Evolutionary conservation across 1,140 invertebrate genomes (phyloP), one percentile per base, ranked within the genome.

Genomic region (Apocrypta bakeri): DNA sequence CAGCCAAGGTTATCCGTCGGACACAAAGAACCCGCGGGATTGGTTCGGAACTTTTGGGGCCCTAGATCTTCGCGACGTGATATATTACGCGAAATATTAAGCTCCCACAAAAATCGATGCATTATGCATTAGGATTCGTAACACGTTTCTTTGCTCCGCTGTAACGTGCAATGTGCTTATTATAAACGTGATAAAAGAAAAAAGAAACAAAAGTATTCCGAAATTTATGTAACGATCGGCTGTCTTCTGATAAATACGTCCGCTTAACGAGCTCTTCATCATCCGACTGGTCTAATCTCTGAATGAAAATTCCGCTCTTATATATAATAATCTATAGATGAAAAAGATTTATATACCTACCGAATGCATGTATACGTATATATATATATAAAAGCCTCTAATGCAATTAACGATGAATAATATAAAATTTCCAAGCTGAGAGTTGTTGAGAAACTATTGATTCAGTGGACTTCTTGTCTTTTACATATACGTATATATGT

Each of bases 1-100:
- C 7, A 56, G 33, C 61, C 75, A 77, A 77, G 75, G 75, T 77
- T 79, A 79, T 69, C 76, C 64, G 64, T 42, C 76, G 76, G 76
- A 48, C 29, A 29, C 76, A 48, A n/a, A 48, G 37, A 79, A 11
- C 74, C 61, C 61, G 74, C 76, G 64, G 33, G 61, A 77, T 77
- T 66, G 75, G 76, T 17, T 68, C 63, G 1, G 37, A 37, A 21
- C 33, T 37, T 37, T 61, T 27, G 48, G 64, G 33, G 40, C 64
- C 76, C 76, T 79, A 79, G 64, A 79, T 68, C n/a, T 12, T n/a
- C 42, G 76, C 27, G 33, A 37, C 56, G 9, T 64, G 74, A 79
- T 79, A 48, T 79, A 79, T 79, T 25, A 31, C 40, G 2, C 7
- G 42, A 42, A 61, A 75, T 56, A 56, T 56, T n/a, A n/a, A 56